phyloP scores from a whole-genome alignment of 2,888 invertebrate species.

The Epicampocera succincta region DNA sequence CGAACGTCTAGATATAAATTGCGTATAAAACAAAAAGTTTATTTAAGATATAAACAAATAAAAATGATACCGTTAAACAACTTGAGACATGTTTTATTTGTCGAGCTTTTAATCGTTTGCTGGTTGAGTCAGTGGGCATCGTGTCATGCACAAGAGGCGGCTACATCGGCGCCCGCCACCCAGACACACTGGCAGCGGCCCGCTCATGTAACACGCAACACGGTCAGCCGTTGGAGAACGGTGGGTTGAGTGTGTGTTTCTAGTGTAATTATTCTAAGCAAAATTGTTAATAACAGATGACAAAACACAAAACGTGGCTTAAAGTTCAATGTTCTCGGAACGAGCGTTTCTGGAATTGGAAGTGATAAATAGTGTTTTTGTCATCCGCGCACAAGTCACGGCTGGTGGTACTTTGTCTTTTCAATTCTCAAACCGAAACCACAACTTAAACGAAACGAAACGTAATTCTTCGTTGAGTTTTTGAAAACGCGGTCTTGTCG shows the following conservation, averaged over 20 bases:
- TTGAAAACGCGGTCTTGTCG: neutral
- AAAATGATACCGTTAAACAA: constrained; percentile 51
- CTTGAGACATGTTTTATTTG: constrained; percentile 25
- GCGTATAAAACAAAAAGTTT: constrained; percentile 1
- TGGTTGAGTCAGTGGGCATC: constrained; percentile 33
- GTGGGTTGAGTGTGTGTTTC: constrained; percentile 49
- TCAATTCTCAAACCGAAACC: neutral
- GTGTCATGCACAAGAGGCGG: constrained; percentile 48
- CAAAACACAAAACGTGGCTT: constrained; percentile 42
- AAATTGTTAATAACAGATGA: neutral
- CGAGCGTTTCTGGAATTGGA: constrained; percentile 10
- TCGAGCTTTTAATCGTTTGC: constrained; percentile 41
- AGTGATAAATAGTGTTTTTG: constrained; percentile 35
- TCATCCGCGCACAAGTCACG: no score
- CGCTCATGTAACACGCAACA: constrained; percentile 49
- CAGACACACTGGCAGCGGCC: constrained; percentile 62
- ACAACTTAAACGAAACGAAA: no score
- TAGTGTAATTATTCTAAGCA: neutral
- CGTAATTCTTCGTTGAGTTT: no score
- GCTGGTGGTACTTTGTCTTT: neutral
- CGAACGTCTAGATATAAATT: constrained; percentile 25
- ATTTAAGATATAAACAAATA: constrained; percentile 8
- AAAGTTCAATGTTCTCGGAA: constrained; percentile 46
- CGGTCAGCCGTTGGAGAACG: constrained; percentile 58
- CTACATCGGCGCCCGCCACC: constrained; percentile 41